Evolutionary conservation across 2,888 invertebrate species (phyloP).

Genomic region (Cremastobaeus sp.): DNA sequence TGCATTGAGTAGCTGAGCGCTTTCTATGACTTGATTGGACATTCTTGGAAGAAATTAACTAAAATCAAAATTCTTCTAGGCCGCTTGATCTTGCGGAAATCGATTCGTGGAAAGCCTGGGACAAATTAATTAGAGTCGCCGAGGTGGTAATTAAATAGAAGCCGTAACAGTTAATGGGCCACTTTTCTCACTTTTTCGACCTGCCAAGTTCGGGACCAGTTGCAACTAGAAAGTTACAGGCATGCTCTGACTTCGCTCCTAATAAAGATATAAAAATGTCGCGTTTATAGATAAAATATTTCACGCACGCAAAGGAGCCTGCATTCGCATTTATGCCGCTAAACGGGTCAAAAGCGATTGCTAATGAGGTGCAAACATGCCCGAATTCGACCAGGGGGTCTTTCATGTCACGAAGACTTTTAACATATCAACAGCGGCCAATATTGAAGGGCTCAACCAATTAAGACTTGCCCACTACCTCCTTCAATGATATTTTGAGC

Average conservation of each 20-base stretch:
- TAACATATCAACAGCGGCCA: no score
- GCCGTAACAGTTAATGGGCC: constrained; percentile 29
- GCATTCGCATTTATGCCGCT: constrained; percentile 19
- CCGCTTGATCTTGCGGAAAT: constrained; percentile 20
- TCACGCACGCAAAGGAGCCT: constrained; percentile 11
- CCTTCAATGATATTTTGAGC: no score
- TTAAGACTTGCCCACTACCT: no score
- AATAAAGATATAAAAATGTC: constrained; percentile 60
- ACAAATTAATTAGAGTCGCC: constrained; percentile 51
- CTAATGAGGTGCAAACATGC: no score
- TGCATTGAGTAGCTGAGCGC: no score
- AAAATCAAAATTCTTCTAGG: no score
- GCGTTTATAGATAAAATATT: constrained; percentile 40
- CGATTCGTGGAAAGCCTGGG: constrained; percentile 42
- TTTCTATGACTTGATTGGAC: no score
- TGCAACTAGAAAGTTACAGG: constrained; percentile 54
- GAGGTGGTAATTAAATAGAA: constrained; percentile 53
- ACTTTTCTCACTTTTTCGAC: constrained; percentile 52
- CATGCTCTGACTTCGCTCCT: constrained; percentile 55
- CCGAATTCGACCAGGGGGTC: no score
- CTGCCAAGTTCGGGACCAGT: constrained; percentile 43
- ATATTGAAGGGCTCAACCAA: no score
- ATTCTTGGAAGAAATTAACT: no score
- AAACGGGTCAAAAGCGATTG: constrained; percentile 9
- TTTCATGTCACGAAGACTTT: no score